Conservation (phyloP, 2,113 vertebrate genomes). For the Paratilapia polleni region DNA sequence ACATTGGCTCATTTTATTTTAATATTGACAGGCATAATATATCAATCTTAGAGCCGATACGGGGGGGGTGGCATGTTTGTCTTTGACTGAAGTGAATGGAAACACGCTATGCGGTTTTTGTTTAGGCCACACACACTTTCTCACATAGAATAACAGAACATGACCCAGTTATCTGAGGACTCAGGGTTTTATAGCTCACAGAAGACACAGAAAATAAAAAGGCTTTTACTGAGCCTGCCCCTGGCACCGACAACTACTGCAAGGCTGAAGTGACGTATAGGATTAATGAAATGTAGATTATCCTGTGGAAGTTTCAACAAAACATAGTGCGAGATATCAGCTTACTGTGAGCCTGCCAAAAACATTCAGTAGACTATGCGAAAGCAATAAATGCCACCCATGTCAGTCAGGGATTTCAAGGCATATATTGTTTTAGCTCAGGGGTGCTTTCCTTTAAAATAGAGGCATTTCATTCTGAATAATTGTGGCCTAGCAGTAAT, state of each 20-base stretch:
- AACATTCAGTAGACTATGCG: background rate
- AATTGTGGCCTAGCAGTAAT: background rate
- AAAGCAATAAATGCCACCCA: conserved; percentile 16
- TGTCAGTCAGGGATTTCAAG: conserved; percentile 11
- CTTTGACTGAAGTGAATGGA: conserved; percentile 54
- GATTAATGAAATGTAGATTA: conserved; percentile 55
- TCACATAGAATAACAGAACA: conserved; percentile 60
- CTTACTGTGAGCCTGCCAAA: conserved; percentile 17
- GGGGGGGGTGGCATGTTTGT: conserved; percentile 43
- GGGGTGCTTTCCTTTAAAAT: background rate
- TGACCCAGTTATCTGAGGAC: conserved; percentile 72
- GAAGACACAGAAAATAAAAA: conserved; percentile 60
- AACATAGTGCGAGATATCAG: conserved; percentile 53
- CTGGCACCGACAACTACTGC: conserved; percentile 39
- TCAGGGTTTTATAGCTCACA: conserved; percentile 56
- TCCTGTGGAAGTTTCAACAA: conserved; percentile 32
- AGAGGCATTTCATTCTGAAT: conserved; percentile 3
- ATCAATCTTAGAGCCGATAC: conserved; percentile 22
- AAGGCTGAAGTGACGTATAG: conserved; percentile 40
- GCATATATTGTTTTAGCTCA: conserved; percentile 4
- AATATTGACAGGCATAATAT: conserved; percentile 30
- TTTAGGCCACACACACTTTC: conserved; percentile 48
- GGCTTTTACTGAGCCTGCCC: conserved; percentile 47
- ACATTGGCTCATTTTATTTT: conserved; percentile 15
- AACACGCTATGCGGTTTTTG: conserved; percentile 66